Evolutionary conservation across 2,888 invertebrate genomes (phyloP), one percentile per base, ranked within the genome.

Genomic region (Gasteruption jaculator): DNA sequence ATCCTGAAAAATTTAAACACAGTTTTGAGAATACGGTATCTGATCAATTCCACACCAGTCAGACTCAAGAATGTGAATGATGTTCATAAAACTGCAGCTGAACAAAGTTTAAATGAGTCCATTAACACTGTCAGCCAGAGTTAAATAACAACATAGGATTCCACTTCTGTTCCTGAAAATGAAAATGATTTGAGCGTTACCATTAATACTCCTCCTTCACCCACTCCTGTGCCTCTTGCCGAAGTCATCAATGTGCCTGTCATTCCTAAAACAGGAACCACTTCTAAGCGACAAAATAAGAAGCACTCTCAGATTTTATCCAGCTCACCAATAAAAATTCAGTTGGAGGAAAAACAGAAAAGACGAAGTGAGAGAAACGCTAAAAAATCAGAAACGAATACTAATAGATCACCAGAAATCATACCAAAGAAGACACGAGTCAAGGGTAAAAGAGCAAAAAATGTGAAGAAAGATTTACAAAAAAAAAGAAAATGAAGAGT

Each of bases 41-140:
- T n/a, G n/a, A n/a, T n/a, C n/a, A n/a, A n/a, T n/a, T n/a, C n/a
- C n/a, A n/a, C n/a, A n/a, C n/a, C n/a, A n/a, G n/a, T n/a, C n/a
- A n/a, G n/a, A n/a, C n/a, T n/a, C n/a, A n/a, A n/a, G n/a, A n/a
- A n/a, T n/a, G n/a, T n/a, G n/a, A n/a, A n/a, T n/a, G n/a, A n/a
- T n/a, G n/a, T n/a, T n/a, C n/a, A n/a, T n/a, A n/a, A n/a, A n/a
- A n/a, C n/a, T n/a, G n/a, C n/a, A n/a, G n/a, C n/a, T n/a, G n/a
- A n/a, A n/a, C n/a, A 37, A 37, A 24, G 26, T 37, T 37, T 37
- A n/a, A 27, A 27, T 37, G 37, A 37, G 26, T 37, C 38, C 38
- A 14, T 38, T 30, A 38, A 30, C 38, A 38, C 30, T 38, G 19
- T 38, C 38, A 27, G 20, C 27, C n/a, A n/a, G n/a, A n/a, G n/a